Percentiles rank a stretch among this genome's conserved stretches.
These are phyloP conservation scores for Bufo gargarizans DNA, from an alignment of 2,113 vertebrate genomes.

Conservation along the genomic window DNA sequence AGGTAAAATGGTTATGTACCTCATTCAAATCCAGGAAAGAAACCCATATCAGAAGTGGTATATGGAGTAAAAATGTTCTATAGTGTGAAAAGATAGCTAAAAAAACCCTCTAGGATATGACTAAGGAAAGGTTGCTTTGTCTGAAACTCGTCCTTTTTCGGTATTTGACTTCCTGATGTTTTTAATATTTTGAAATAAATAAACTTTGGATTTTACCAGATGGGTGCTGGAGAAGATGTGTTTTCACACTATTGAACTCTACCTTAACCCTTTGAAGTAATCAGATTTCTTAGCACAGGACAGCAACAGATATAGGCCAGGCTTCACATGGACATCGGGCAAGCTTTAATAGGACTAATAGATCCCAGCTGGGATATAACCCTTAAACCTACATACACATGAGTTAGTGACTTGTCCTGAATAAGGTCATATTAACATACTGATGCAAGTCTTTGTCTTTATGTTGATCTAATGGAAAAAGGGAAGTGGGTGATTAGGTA, in stretches of 20 bases:
- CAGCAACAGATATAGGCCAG: constrained; percentile 3
- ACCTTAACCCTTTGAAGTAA: not conserved
- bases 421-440: constrained; percentile 54
- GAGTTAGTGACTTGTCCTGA: constrained; percentile 52
- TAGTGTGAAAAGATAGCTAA: too few species aligned
- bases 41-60: too few species aligned
- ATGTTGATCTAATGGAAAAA: constrained; percentile 50
- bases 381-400: constrained; percentile 58
- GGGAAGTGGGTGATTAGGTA: constrained; percentile 56
- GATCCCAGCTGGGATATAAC: constrained; percentile 54
- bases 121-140: too few species aligned
- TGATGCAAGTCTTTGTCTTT: constrained; percentile 57
- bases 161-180: too few species aligned
- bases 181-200: too few species aligned
- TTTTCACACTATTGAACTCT: not conserved
- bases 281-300: not conserved
- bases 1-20: too few species aligned
- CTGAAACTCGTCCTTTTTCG: too few species aligned
- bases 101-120: too few species aligned
- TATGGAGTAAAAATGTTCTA: too few species aligned
- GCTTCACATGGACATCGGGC: not conserved
- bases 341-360: constrained; percentile 21
- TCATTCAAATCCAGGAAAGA: too few species aligned
- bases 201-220: too few species aligned
- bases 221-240: too few species aligned